These are phyloP conservation scores for Lathronympha strigana DNA, from an alignment of 2,888 invertebrate genomes.

Conservation along the genomic window DNA sequence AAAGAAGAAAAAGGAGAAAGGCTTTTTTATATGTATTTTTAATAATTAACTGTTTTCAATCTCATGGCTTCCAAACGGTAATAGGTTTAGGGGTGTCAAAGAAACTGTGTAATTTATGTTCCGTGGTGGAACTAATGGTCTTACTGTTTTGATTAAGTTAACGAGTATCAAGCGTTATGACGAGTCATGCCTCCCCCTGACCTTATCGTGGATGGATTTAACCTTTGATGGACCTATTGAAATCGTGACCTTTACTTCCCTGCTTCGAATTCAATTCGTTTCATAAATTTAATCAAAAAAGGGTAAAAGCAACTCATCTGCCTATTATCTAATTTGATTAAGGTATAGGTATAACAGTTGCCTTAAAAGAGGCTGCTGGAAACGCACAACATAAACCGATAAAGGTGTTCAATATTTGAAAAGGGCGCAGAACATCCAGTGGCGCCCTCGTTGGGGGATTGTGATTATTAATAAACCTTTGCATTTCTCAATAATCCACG, in stretches of 20 bases:
- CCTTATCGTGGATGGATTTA: slow-evolving; percentile 21
- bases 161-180: slow-evolving; percentile 29
- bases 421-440: no score
- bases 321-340: neutral
- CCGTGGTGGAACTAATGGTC: slow-evolving; percentile 28
- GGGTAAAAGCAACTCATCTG: neutral
- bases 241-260: slow-evolving; percentile 20
- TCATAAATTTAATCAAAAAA: neutral
- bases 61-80: neutral
- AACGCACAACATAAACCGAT: no score
- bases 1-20: no score
- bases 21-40: no score
- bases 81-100: neutral
- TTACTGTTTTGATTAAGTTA: slow-evolving; percentile 27
- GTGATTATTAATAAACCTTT: no score
- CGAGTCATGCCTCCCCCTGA: slow-evolving; percentile 27
- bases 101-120: neutral
- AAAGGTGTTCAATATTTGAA: no score
- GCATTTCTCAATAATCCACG: no score
- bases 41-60: neutral
- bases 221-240: slow-evolving; percentile 29
- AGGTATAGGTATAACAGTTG: neutral
- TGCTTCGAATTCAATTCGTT: slow-evolving; percentile 3
- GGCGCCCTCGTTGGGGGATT: no score
- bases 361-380: no score